A percentile compares a stretch with the other conserved stretches of the same genome.
Evolutionary conservation across 2,113 vertebrate species (phyloP).

Genomic region (Sinocyclocheilus anshuiensis): DNA sequence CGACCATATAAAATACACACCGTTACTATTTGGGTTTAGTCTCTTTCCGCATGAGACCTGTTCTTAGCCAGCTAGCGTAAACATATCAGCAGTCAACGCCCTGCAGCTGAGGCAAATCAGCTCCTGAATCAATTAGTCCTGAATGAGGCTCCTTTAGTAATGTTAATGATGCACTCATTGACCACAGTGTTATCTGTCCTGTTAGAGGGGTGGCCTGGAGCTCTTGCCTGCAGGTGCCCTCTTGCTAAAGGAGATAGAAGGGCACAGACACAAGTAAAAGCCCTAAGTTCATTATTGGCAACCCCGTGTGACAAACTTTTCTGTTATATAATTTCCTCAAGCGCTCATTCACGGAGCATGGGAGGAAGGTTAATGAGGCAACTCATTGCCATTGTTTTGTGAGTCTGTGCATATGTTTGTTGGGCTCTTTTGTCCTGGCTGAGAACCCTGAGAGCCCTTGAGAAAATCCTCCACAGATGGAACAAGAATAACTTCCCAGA

Average conservation of each 20-base stretch:
- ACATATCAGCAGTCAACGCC: conserved; percentile 58
- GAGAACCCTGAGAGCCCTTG: conserved; percentile 45
- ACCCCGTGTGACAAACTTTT: conserved; percentile 17
- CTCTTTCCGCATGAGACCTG: conserved; percentile 32
- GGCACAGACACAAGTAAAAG: conserved; percentile 35
- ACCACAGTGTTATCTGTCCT: conserved; percentile 52
- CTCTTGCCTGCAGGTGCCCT: conserved; percentile 46
- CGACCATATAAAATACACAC: background rate
- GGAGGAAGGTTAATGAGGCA: background rate
- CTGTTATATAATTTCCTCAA: background rate
- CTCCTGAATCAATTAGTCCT: conserved; percentile 57
- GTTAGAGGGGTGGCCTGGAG: conserved; percentile 41
- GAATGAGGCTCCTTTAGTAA: conserved; percentile 54
- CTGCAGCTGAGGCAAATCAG: conserved; percentile 54
- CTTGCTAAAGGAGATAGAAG: conserved; percentile 27
- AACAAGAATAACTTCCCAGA: conserved; percentile 37
- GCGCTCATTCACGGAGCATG: background rate
- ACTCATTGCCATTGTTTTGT: conserved; percentile 10
- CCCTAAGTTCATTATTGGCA: background rate
- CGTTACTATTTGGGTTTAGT: conserved; percentile 10
- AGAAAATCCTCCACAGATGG: conserved; percentile 50
- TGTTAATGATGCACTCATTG: conserved; percentile 53
- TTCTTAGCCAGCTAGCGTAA: conserved; percentile 52
- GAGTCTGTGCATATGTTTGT: conserved; percentile 47
- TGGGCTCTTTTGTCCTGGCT: conserved; percentile 38